phyloP scores from a whole-genome alignment of 2,113 vertebrate species.

The Oncorhynchus keta region DNA sequence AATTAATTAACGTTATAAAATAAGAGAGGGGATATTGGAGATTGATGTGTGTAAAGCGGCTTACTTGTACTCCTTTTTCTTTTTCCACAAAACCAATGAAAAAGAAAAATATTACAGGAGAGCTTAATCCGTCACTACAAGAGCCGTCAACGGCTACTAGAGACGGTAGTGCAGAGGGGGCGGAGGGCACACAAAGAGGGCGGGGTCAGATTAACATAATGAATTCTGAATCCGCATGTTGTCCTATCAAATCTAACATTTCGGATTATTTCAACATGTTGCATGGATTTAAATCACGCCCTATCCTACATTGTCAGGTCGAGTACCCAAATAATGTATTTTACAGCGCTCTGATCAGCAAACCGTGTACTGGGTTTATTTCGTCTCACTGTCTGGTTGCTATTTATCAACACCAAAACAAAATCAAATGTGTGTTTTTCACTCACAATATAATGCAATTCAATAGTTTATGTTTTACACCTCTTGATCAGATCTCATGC shows the following conservation, averaged over 20 bases:
- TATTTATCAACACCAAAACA: no score
- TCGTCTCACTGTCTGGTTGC: no score
- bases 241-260: constrained; percentile 20
- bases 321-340: not conserved
- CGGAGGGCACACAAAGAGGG: constrained; percentile 25
- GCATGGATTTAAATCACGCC: constrained; percentile 24
- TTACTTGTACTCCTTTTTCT: constrained; percentile 74
- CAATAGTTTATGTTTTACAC: no score
- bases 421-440: no score
- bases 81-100: constrained; percentile 60
- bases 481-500: no score
- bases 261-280: not conserved
- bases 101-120: constrained; percentile 64
- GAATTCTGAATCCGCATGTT: not conserved
- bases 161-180: constrained; percentile 51
- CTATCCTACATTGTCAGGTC: not conserved
- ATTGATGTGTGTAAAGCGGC: constrained; percentile 44
- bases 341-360: no score
- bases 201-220: constrained; percentile 41
- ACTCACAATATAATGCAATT: no score
- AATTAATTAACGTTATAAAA: not conserved
- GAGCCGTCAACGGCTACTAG: constrained; percentile 83
- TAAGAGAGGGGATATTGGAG: constrained; percentile 28
- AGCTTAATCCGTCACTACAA: constrained; percentile 72
- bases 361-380: no score